Conservation (phyloP, 2,113 vertebrate genomes). For the Vidua macroura region DNA sequence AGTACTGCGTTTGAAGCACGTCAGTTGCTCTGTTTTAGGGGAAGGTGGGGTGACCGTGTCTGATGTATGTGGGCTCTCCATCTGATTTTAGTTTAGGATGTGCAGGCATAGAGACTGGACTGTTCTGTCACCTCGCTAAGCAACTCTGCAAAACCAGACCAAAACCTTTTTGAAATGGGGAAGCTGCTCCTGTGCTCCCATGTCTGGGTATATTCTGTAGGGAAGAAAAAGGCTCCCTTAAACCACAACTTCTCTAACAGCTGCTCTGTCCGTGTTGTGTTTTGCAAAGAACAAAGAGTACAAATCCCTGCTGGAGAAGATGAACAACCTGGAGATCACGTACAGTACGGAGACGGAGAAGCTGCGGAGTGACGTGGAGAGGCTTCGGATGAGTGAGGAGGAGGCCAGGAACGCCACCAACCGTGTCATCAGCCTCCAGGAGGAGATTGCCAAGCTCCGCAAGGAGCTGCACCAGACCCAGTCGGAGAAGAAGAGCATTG, state of each 20-base stretch:
- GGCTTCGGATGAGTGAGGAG: slow-evolving; percentile 86
- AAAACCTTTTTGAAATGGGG: not conserved
- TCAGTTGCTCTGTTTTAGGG: not conserved
- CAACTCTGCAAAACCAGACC: not conserved
- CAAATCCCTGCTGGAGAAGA: slow-evolving; percentile 80
- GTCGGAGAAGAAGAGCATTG: slow-evolving; percentile 90
- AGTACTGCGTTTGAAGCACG: not conserved
- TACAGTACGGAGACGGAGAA: slow-evolving; percentile 85
- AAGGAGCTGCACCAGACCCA: slow-evolving; percentile 86
- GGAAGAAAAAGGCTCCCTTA: not conserved
- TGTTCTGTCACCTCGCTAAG: not conserved
- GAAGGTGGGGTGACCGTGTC: not conserved
- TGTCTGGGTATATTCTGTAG: not conserved
- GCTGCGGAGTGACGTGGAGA: slow-evolving; percentile 81
- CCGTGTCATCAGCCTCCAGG: slow-evolving; percentile 82
- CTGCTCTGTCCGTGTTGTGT: not conserved
- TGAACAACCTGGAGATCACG: slow-evolving; percentile 78
- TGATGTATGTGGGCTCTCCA: not conserved
- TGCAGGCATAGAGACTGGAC: not conserved
- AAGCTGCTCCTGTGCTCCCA: not conserved
- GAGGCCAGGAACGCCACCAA: slow-evolving; percentile 85
- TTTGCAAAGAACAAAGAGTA: slow-evolving; percentile 86
- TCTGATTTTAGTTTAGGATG: not conserved
- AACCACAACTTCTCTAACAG: not conserved
- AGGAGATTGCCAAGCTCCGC: slow-evolving; percentile 87